Percentiles rank a stretch among this genome's conserved stretches.
Conservation (phyloP, 2,113 vertebrate species). For the Corythornis cristatus region DNA sequence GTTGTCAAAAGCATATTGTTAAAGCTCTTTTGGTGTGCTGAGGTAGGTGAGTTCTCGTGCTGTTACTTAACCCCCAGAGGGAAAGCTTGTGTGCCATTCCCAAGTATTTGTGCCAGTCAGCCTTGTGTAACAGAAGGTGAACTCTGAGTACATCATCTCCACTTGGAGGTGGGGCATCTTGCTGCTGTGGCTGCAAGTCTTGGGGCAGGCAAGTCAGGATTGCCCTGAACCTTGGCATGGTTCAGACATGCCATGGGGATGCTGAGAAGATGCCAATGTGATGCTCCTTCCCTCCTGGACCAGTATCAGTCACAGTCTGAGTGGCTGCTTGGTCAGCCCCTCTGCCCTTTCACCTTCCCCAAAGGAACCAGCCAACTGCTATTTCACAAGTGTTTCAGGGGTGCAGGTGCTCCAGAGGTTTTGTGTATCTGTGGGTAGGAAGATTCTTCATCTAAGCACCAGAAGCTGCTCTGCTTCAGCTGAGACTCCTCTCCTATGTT, state of each 20-base stretch:
- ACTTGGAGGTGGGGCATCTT: fast-evolving
- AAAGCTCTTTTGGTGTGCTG: not conserved
- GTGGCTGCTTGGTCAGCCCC: too few relatives aligned
- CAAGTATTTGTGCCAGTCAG: not conserved
- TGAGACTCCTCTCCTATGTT: not conserved
- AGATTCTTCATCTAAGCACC: not conserved
- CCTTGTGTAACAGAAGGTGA: not conserved
- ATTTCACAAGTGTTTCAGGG: not conserved
- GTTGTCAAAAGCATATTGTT: not conserved
- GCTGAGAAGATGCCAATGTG: not conserved
- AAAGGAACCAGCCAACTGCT: not conserved
- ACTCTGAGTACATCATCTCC: not conserved
- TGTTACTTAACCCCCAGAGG: not conserved
- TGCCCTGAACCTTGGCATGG: not conserved
- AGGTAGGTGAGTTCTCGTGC: not conserved
- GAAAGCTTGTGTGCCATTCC: not conserved
- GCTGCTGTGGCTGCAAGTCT: not conserved
- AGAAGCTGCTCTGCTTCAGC: not conserved
- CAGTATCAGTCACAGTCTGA: not conserved
- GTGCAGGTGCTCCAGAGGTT: not conserved
- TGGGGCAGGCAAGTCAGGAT: not conserved
- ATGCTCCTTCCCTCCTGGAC: not conserved
- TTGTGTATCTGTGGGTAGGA: not conserved
- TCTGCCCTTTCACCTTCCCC: not conserved
- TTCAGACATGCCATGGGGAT: not conserved